Evolutionary conservation across 2,113 vertebrate genomes (phyloP).

Genomic region (Dendrocopos noguchii): DNA sequence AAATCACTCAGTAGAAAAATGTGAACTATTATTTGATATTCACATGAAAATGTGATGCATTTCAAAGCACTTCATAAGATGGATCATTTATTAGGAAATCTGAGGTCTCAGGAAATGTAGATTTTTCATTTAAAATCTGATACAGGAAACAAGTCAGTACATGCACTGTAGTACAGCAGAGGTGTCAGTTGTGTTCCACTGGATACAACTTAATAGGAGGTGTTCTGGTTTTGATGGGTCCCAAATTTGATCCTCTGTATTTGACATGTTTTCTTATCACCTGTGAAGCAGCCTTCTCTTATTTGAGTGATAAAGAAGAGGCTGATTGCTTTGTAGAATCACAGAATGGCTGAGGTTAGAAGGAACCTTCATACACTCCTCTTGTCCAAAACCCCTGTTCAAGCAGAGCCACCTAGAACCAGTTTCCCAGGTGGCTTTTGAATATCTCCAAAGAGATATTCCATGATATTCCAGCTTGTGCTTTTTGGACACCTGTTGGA

Average conservation of each 20-base stretch:
- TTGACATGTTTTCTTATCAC: neutral
- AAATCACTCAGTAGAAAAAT: neutral
- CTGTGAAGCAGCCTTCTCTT: neutral
- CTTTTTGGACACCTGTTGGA: neutral
- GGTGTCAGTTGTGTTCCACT: neutral
- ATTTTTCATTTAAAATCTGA: conserved; percentile 2
- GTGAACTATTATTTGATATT: neutral
- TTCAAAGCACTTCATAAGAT: neutral
- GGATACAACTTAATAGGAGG: neutral
- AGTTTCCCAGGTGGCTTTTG: neutral
- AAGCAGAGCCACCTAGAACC: neutral
- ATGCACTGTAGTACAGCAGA: neutral
- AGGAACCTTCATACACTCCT: neutral
- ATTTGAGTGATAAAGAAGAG: neutral
- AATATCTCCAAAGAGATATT: neutral
- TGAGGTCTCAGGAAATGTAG: neutral
- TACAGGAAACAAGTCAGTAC: neutral
- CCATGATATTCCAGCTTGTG: neutral
- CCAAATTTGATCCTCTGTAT: neutral
- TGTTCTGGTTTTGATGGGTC: neutral
- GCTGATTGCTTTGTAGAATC: neutral
- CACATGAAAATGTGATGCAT: neutral
- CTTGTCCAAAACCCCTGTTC: neutral
- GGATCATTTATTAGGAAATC: neutral
- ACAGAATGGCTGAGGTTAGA: neutral